Conservation (phyloP, 2,888 invertebrate genomes). For the Cephus pulcher region DNA sequence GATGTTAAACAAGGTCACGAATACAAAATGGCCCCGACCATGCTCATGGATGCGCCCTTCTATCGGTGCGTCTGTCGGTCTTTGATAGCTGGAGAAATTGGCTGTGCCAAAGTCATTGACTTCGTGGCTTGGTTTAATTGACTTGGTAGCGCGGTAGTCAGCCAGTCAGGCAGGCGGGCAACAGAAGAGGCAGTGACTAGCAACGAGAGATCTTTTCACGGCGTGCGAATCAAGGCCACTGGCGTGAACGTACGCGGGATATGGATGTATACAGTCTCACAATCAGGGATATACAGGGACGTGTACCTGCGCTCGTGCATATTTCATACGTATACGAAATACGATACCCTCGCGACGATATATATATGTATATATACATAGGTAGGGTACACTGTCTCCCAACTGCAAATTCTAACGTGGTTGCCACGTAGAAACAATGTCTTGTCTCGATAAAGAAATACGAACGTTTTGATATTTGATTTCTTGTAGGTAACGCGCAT, state of each 20-base stretch:
- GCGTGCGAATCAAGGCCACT: conserved; percentile 49
- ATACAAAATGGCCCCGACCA: too few relatives aligned
- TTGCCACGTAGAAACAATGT: background rate
- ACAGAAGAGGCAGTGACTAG: too few relatives aligned
- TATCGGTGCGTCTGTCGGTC: too few relatives aligned
- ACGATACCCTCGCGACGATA: background rate
- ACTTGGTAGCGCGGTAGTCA: conserved; percentile 24
- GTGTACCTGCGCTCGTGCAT: background rate
- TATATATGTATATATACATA: too few relatives aligned
- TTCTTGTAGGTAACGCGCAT: too few relatives aligned
- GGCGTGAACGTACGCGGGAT: background rate
- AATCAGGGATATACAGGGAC: background rate
- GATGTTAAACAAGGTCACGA: too few relatives aligned
- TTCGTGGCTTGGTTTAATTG: conserved; percentile 57
- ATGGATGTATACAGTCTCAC: background rate
- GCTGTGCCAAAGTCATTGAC: conserved; percentile 48
- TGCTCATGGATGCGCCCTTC: too few relatives aligned
- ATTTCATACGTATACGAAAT: background rate
- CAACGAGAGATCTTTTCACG: conserved; percentile 44
- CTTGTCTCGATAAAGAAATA: background rate
- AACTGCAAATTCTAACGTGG: background rate
- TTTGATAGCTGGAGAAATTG: conserved; percentile 4
- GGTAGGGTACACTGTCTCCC: background rate
- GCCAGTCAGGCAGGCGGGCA: too few relatives aligned
- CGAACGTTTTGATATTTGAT: too few relatives aligned